phyloP scores from a whole-genome alignment of 2,113 vertebrate species.

The Oreochromis tanganicae region DNA sequence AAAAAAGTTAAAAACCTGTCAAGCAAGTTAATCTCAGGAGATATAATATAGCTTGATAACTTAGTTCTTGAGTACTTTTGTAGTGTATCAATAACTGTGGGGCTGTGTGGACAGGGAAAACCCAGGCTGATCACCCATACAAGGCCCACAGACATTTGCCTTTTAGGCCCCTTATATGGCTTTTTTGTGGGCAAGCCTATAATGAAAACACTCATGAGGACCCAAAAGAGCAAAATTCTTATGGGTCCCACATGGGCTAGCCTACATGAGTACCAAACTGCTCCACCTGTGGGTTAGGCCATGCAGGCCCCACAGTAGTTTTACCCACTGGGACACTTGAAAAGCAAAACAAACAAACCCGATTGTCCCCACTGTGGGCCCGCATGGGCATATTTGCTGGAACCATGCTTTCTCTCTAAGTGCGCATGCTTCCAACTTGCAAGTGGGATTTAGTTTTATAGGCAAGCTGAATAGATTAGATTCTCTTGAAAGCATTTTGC shows the following conservation, averaged over 20 bases:
- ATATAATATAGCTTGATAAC: no score
- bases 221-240: not conserved
- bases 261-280: not conserved
- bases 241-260: not conserved
- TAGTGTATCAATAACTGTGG: not conserved
- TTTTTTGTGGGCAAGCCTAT: not conserved
- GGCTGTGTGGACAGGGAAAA: not conserved
- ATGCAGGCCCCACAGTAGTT: not conserved
- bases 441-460: not conserved
- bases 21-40: no score
- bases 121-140: not conserved
- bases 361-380: not conserved
- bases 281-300: not conserved
- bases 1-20: no score
- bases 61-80: no score
- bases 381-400: not conserved
- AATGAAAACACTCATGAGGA: not conserved
- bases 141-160: not conserved
- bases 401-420: not conserved
- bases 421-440: not conserved
- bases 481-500: not conserved
- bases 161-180: not conserved
- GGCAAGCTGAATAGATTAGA: not conserved
- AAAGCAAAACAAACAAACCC: not conserved
- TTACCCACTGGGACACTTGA: not conserved